A percentile compares a stretch with the other conserved stretches of the same genome.
Conservation (phyloP, 1,140 invertebrate species). For the Diploscapter pachys region DNA sequence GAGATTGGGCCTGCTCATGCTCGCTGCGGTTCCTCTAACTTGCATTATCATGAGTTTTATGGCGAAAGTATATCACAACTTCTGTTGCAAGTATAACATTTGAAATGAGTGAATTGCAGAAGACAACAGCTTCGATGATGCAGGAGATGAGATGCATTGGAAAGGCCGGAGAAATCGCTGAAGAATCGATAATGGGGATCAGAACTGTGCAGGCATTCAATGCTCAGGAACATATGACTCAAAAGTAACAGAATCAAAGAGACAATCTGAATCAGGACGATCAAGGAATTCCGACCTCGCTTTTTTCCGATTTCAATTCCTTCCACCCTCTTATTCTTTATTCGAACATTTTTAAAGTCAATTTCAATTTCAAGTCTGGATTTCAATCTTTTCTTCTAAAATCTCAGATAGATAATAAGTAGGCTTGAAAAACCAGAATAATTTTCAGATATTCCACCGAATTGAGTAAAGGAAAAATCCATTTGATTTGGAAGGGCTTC, state of each 20-base stretch:
- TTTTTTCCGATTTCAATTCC: too few species aligned
- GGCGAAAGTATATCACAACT: conserved; percentile 10
- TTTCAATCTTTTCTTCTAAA: too few species aligned
- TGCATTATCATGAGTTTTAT: conserved; percentile 27
- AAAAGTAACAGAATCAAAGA: conserved; percentile 14
- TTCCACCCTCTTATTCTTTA: too few species aligned
- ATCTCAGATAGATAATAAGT: too few species aligned
- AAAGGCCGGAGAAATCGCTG: conserved; percentile 73
- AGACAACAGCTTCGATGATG: conserved; percentile 61
- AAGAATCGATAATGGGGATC: conserved; percentile 73
- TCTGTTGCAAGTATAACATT: background rate
- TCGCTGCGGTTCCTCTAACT: conserved; percentile 11
- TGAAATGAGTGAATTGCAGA: conserved; percentile 25
- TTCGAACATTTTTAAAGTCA: too few species aligned
- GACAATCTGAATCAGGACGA: background rate
- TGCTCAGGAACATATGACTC: conserved; percentile 70
- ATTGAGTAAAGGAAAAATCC: conserved; percentile 22
- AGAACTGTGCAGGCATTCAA: conserved; percentile 79
- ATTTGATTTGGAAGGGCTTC: conserved; percentile 36
- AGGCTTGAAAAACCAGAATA: too few species aligned
- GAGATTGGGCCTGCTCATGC: conserved; percentile 43
- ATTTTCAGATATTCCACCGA: background rate
- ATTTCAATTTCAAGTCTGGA: too few species aligned
- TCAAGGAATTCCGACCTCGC: too few species aligned
- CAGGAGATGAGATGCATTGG: conserved; percentile 75